Conservation (phyloP, 2,797 vertebrate genomes). For the Meda fulgida region DNA sequence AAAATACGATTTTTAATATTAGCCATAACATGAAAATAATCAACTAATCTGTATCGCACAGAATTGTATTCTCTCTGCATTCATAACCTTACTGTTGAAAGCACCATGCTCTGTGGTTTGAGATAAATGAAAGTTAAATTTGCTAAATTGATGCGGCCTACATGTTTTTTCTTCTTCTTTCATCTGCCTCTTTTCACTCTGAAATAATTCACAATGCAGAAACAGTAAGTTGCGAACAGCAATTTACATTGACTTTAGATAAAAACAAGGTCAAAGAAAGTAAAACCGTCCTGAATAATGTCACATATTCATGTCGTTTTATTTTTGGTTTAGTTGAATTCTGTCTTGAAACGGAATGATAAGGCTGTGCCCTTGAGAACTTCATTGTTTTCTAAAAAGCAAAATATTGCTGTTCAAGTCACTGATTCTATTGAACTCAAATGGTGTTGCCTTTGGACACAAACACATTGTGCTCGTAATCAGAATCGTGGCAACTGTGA, state of each 20-base stretch:
- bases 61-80: no score
- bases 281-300: not conserved
- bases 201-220: not conserved
- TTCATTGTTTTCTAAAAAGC: slow-evolving; percentile 7
- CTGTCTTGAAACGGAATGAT: not conserved
- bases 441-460: not conserved
- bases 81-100: no score
- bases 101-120: not conserved
- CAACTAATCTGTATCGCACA: not conserved
- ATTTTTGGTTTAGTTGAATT: slow-evolving; percentile 6
- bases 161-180: not conserved
- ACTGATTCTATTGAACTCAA: not conserved
- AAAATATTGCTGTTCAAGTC: slow-evolving; percentile 17
- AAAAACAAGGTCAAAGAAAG: slow-evolving; percentile 2
- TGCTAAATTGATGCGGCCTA: not conserved
- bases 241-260: not conserved
- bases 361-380: slow-evolving; percentile 3
- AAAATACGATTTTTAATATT: not conserved
- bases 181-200: not conserved
- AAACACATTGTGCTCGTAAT: not conserved
- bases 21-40: not conserved
- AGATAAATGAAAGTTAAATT: not conserved
- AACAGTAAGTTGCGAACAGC: not conserved
- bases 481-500: slow-evolving; percentile 1
- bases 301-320: not conserved